Evolutionary conservation across 2,797 vertebrate species (phyloP).

Genomic region (Pseudochromis fuscus): DNA sequence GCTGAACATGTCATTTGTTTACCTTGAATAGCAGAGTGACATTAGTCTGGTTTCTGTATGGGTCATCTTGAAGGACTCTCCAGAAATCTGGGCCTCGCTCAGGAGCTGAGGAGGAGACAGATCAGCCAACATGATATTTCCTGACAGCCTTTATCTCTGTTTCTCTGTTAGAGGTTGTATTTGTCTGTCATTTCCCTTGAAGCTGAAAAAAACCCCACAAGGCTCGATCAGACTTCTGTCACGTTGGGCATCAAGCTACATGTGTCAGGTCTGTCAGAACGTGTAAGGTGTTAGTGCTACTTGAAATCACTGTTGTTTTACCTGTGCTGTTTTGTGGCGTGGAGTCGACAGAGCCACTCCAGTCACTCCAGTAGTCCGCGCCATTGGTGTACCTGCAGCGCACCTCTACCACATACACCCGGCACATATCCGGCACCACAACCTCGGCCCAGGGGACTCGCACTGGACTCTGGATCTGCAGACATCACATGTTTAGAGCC

Average conservation of each 20-base stretch:
- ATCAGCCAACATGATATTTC: slow-evolving; percentile 8
- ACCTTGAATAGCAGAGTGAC: slow-evolving; percentile 94
- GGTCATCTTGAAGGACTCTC: slow-evolving; percentile 85
- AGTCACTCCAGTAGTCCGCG: slow-evolving; percentile 90
- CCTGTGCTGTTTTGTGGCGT: slow-evolving; percentile 87
- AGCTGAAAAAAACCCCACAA: slow-evolving; percentile 9
- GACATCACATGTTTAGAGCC: slow-evolving; percentile 17
- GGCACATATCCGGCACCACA: slow-evolving; percentile 83
- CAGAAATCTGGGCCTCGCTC: slow-evolving; percentile 93
- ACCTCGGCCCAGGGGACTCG: slow-evolving; percentile 67
- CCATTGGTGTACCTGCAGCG: slow-evolving; percentile 84
- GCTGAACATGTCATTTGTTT: slow-evolving; percentile 25
- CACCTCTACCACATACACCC: slow-evolving; percentile 84
- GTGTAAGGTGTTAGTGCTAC: not conserved
- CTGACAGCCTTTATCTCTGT: not conserved
- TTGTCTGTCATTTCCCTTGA: not conserved
- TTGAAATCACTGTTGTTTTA: slow-evolving; percentile 48
- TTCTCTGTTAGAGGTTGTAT: not conserved
- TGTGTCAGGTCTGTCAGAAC: not conserved
- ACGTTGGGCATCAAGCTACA: not conserved
- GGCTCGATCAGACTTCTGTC: not conserved
- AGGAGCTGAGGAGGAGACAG: slow-evolving; percentile 85
- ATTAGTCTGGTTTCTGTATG: slow-evolving; percentile 81
- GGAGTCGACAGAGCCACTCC: slow-evolving; percentile 85
- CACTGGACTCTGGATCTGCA: slow-evolving; percentile 82